Base-by-base conservation (phyloP, 2,888 invertebrate genomes). In the Cheilosia impressa region DNA sequence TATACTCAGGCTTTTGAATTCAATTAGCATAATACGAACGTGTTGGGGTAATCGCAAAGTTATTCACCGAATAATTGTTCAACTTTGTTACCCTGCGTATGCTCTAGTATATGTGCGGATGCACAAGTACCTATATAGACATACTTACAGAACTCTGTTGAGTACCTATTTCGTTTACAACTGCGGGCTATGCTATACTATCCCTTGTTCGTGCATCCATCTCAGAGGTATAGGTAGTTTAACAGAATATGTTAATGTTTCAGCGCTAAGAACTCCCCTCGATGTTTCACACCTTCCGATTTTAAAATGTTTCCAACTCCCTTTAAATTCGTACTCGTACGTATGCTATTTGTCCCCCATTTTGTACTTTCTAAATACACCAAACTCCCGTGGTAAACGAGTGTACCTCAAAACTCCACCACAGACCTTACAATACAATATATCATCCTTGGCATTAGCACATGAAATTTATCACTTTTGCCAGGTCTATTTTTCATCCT, bases 401-500 rank as follows among this genome's bases (percentile, higher is more conserved):
- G 52, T 38, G 52, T 71, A 52, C 43, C 65, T 52, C 63, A 65
- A 19, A 53, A 76, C 43, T 55, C 47, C 53, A 55, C 65, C 53
- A 41, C 65, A 55, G 58, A 60, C 58, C 53, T 65, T 38, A 13
- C 17, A 9, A 3, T 22, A 72, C 58, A 60, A 60, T 83, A 62
- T 57, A 83, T 83, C 83, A 83, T 68, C 62, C 62, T 43, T 50
- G 27, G 58, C 17, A 57, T 77, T 55, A 72, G 62, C 66, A 68
- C 68, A 72, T 15, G 66, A 63, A 73, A 73, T 83, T 77, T 78
- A 83, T 83, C 53, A 66, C 66, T 68, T 72, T 73, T 55, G 43
- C 68, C 53, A 55, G 43, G 27, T 41, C 24, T 41, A 38, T 45
- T 15, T 4, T 43, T 17, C 50, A 77, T 41, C 15, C 60, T 24